phyloP scores from a whole-genome alignment of 64 coral and sea anemone genomes.

The Pocillopora damicornis region DNA sequence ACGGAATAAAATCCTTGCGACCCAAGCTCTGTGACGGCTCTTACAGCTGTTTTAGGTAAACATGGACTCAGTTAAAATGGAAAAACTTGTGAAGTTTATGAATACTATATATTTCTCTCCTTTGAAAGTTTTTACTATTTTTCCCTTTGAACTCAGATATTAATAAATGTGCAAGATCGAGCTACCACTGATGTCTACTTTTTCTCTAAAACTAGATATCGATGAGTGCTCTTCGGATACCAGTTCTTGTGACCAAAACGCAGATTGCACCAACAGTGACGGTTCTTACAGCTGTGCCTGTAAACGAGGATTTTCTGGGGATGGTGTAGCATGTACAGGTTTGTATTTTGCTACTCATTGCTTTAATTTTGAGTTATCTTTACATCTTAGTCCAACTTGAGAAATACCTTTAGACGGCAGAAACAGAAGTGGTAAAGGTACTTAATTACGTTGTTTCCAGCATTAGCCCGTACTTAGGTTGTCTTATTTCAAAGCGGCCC shows the following conservation, averaged over 20 bases:
- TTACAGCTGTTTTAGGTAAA: slow-evolving; percentile 39
- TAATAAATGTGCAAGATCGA: no score
- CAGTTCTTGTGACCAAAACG: slow-evolving; percentile 36
- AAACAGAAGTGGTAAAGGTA: no score
- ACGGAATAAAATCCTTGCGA: slow-evolving; percentile 12
- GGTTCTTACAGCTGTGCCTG: slow-evolving; percentile 64
- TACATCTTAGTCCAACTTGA: not conserved
- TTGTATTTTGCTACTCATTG: not conserved
- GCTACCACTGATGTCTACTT: no score
- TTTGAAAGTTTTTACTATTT: not conserved
- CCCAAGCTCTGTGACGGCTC: slow-evolving; percentile 4
- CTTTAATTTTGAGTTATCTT: not conserved
- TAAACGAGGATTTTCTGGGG: slow-evolving; percentile 45
- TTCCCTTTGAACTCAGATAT: no score
- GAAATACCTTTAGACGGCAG: no score
- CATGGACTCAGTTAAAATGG: not conserved
- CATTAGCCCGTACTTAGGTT: no score
- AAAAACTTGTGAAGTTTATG: no score
- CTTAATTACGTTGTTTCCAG: no score
- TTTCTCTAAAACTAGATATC: slow-evolving; percentile 32
- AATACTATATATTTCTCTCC: no score
- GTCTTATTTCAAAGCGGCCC: no score
- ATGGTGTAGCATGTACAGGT: slow-evolving; percentile 63
- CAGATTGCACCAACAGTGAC: slow-evolving; percentile 49
- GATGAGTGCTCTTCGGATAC: slow-evolving; percentile 46